A percentile compares a stretch with the other conserved stretches of the same genome.
Evolutionary conservation across 2,888 invertebrate genomes (phyloP).

Genomic region (Rapana venosa): DNA sequence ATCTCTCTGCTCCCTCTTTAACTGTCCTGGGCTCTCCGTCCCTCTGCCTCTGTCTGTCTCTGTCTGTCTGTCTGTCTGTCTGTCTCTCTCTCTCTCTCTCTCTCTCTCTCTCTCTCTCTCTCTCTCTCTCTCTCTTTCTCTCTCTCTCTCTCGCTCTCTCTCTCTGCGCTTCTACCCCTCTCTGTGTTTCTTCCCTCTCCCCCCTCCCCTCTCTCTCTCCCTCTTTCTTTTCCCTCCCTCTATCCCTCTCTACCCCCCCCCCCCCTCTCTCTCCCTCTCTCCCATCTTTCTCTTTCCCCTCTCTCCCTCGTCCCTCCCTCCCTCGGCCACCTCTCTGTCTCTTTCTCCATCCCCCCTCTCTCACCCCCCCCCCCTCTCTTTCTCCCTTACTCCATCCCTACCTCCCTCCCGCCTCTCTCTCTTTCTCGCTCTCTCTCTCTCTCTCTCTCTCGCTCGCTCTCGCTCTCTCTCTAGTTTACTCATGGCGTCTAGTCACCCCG

Average conservation of each 20-base stretch:
- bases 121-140: not conserved
- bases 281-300: not conserved
- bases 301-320: not conserved
- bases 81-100: too few relatives aligned
- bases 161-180: not conserved
- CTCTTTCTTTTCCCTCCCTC: not conserved
- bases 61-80: not conserved
- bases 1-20: not conserved
- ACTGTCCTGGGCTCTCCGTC: too few relatives aligned
- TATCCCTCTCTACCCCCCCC: not conserved
- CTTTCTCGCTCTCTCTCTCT: not conserved
- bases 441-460: not conserved
- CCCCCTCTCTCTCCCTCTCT: not conserved
- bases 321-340: not conserved
- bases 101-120: too few relatives aligned
- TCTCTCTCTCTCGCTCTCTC: constrained; percentile 7
- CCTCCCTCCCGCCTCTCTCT: not conserved
- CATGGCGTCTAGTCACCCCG: too few relatives aligned
- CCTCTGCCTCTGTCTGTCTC: too few relatives aligned
- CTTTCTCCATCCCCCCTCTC: not conserved
- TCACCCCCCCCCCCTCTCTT: not conserved
- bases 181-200: not conserved
- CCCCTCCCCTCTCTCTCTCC: not conserved
- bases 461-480: too few relatives aligned
- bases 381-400: not conserved